Conservation (phyloP, 1,140 invertebrate genomes). For the Chionoecetes opilio region DNA sequence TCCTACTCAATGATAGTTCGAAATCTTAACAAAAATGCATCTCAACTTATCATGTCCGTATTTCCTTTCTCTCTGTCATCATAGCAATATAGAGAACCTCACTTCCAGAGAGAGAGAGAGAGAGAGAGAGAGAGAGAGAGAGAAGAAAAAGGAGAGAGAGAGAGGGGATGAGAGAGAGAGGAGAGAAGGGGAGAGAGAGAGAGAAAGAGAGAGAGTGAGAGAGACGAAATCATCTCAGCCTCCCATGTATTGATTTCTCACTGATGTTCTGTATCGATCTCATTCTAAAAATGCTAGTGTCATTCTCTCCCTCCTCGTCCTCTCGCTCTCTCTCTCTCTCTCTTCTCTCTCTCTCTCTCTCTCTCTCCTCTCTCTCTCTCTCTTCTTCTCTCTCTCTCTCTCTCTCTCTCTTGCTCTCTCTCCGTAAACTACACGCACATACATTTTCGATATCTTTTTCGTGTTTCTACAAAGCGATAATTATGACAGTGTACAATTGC, state of each 20-base stretch:
- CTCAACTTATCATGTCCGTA: too few species aligned
- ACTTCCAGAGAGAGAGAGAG: too few species aligned
- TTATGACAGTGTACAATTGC: not conserved
- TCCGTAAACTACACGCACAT: not conserved
- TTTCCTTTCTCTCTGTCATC: too few species aligned
- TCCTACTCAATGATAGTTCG: too few species aligned
- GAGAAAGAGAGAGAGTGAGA: constrained; percentile 17
- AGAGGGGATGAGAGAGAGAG: too few species aligned
- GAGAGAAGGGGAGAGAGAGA: constrained; percentile 16
- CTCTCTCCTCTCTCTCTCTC: not conserved
- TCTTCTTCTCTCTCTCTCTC: not conserved
- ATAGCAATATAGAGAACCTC: too few species aligned
- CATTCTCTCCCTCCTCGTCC: not conserved
- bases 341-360: not conserved
- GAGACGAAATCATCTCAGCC: not conserved
- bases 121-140: not conserved
- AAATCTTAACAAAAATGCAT: too few species aligned
- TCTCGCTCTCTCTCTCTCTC: not conserved
- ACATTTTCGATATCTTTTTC: not conserved
- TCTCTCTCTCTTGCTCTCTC: not conserved
- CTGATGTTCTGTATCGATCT: constrained; percentile 6
- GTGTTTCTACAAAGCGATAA: not conserved
- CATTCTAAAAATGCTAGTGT: not conserved
- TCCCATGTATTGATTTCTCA: constrained; percentile 19
- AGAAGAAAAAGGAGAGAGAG: not conserved